A percentile compares a stretch with the other conserved stretches of the same genome.
Evolutionary conservation across 2,113 vertebrate genomes (phyloP).

Genomic region (Eubucco bourcierii): DNA sequence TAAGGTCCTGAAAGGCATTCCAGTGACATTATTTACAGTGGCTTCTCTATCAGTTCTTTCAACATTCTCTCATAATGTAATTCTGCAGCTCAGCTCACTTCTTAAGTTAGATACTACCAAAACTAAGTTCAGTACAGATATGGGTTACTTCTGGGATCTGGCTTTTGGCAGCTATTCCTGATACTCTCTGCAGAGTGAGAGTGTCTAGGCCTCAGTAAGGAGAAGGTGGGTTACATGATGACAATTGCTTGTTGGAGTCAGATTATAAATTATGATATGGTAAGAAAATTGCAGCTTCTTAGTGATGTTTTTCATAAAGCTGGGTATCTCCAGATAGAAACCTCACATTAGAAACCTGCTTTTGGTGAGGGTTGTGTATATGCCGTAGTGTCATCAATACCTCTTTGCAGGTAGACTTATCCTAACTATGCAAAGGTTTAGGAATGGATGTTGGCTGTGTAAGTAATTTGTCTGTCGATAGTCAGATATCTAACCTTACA

Average conservation of each 20-base stretch:
- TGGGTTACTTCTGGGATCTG: not conserved
- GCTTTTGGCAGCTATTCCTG: not conserved
- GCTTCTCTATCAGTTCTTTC: not conserved
- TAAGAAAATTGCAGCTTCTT: not conserved
- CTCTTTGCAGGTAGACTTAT: not conserved
- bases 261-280: not conserved
- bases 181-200: not conserved
- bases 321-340: not conserved
- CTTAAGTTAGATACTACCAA: not conserved
- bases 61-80: not conserved
- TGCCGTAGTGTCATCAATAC: not conserved
- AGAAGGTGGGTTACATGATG: not conserved
- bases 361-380: not conserved
- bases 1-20: not conserved
- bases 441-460: not conserved
- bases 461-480: not conserved
- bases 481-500: not conserved
- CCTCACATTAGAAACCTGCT: not conserved
- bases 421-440: not conserved
- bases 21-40: not conserved
- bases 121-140: not conserved
- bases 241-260: not conserved
- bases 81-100: not conserved
- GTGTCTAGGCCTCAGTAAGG: not conserved
- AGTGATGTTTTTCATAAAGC: not conserved